Percentiles rank a stretch among this genome's conserved stretches.
phyloP scores from a whole-genome alignment of 2,797 vertebrate genomes.

The Ambastaia sidthimunki region DNA sequence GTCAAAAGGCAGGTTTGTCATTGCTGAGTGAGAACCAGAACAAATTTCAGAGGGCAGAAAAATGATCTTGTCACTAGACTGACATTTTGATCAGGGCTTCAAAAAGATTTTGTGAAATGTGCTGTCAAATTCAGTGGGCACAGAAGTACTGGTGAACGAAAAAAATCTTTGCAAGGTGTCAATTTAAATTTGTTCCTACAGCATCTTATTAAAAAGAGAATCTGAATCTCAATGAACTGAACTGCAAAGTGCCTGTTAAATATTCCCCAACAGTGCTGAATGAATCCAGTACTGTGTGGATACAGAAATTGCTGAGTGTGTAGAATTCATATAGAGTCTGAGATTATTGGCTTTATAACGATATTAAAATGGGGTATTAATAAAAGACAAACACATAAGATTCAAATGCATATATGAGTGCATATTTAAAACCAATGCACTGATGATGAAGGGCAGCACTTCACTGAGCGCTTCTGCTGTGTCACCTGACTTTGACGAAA shows the following conservation, averaged over 20 bases:
- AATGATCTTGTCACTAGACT: slow-evolving; percentile 4
- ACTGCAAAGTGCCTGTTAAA: background rate
- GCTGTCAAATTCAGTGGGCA: background rate
- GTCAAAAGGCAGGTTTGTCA: slow-evolving; percentile 27
- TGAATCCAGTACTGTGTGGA: slow-evolving; percentile 1
- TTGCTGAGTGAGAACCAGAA: slow-evolving; percentile 16
- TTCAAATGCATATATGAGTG: slow-evolving; percentile 26
- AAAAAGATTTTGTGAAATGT: slow-evolving; percentile 16
- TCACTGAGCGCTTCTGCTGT: slow-evolving; percentile 37
- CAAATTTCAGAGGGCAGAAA: slow-evolving; percentile 1
- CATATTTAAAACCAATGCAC: background rate
- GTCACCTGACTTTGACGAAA: slow-evolving; percentile 44
- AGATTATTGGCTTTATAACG: background rate
- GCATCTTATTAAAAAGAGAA: slow-evolving; percentile 4
- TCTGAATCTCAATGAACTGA: slow-evolving; percentile 20
- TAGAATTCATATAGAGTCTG: slow-evolving; percentile 20
- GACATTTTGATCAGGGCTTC: background rate
- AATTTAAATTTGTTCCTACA: slow-evolving; percentile 8
- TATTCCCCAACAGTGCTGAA: background rate
- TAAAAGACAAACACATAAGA: background rate
- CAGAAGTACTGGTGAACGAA: background rate
- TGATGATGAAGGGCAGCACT: slow-evolving; percentile 28
- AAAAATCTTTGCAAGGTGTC: background rate
- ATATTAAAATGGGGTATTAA: background rate
- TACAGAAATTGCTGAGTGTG: background rate